Conservation (phyloP, 2,113 vertebrate genomes). For the Mugil cephalus region DNA sequence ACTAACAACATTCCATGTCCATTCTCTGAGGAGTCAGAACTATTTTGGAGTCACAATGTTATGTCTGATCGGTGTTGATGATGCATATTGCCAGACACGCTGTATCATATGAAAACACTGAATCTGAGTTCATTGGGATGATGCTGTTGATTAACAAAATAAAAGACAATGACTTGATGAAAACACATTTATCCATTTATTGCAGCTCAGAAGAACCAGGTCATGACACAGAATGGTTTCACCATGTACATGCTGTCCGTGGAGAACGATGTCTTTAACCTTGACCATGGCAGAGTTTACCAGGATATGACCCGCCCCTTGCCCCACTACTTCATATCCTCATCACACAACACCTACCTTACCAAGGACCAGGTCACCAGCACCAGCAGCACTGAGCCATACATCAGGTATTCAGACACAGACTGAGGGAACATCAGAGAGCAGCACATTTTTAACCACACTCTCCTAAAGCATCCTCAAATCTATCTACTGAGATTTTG, state of each 20-base stretch:
- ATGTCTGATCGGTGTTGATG: too few species aligned
- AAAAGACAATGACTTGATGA: not conserved
- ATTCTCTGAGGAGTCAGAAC: too few species aligned
- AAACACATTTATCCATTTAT: not conserved
- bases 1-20: too few species aligned
- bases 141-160: not conserved
- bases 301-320: slow-evolving; percentile 95
- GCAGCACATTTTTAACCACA: not conserved
- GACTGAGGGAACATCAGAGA: not conserved
- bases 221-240: slow-evolving; percentile 96
- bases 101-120: too few species aligned
- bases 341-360: slow-evolving; percentile 97
- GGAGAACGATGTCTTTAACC: slow-evolving; percentile 90
- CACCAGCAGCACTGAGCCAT: slow-evolving; percentile 95
- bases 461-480: not conserved
- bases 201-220: slow-evolving; percentile 89
- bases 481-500: not conserved
- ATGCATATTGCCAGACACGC: too few species aligned
- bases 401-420: slow-evolving; percentile 87
- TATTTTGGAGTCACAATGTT: too few species aligned
- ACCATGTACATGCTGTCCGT: slow-evolving; percentile 94
- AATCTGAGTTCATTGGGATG: too few species aligned
- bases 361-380: slow-evolving; percentile 93
- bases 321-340: slow-evolving; percentile 95
- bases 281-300: slow-evolving; percentile 84